phyloP scores from a whole-genome alignment of 2,888 invertebrate genomes.

The Polydrusus cervinus region DNA sequence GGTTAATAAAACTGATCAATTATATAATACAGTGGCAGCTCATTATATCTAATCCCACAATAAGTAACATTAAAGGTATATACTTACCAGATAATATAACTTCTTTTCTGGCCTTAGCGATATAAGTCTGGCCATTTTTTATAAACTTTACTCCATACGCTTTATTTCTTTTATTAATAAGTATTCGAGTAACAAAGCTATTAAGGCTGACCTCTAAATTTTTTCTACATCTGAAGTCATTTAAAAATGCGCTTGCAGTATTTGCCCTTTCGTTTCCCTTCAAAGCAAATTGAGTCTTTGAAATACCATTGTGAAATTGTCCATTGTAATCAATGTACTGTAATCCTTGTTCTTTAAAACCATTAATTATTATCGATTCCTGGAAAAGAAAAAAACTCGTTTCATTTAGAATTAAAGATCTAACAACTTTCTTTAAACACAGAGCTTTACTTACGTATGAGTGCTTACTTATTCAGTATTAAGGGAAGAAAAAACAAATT shows the following conservation, averaged over 20 bases:
- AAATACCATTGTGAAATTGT: constrained; percentile 76
- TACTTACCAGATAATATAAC: constrained; percentile 38
- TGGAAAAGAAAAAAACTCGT: background rate
- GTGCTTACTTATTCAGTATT: too few relatives aligned
- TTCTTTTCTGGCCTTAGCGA: constrained; percentile 37
- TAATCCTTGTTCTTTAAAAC: constrained; percentile 75
- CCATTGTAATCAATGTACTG: constrained; percentile 76
- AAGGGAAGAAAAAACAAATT: too few relatives aligned
- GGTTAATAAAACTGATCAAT: too few relatives aligned
- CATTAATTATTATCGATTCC: constrained; percentile 62
- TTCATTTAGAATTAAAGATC: background rate
- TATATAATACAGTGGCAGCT: too few relatives aligned
- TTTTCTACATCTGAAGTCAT: constrained; percentile 63
- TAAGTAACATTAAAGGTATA: too few relatives aligned
- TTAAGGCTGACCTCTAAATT: constrained; percentile 39
- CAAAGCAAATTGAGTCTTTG: constrained; percentile 77
- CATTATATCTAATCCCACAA: too few relatives aligned
- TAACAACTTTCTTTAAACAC: too few relatives aligned
- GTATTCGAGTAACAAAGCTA: constrained; percentile 40
- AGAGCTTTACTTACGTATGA: too few relatives aligned
- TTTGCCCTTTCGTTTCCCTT: constrained; percentile 76
- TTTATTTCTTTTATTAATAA: constrained; percentile 13
- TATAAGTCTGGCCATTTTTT: constrained; percentile 38
- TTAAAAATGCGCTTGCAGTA: constrained; percentile 77
- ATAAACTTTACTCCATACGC: constrained; percentile 47